A percentile compares a stretch with the other conserved stretches of the same genome.
phyloP scores from a whole-genome alignment of 2,797 vertebrate species.

The Syndactyla subalaris region DNA sequence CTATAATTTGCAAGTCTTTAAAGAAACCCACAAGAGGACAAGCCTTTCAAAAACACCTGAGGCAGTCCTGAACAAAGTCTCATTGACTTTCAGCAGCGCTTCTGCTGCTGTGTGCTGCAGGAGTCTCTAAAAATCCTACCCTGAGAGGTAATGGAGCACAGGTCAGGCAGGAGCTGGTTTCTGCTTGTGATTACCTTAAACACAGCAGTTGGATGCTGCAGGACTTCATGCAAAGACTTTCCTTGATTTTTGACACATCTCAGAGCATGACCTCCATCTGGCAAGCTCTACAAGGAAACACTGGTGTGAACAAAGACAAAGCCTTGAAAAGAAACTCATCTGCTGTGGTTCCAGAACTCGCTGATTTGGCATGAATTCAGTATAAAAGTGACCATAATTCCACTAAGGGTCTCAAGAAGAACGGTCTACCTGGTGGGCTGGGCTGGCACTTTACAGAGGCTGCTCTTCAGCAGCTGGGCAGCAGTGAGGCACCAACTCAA shows the following conservation, averaged over 20 bases:
- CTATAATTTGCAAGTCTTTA: constrained; percentile 35
- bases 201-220: neutral
- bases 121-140: neutral
- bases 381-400: neutral
- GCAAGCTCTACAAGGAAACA: neutral
- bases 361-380: neutral
- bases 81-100: neutral
- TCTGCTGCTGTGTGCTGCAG: neutral
- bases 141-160: fast-evolving
- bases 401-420: neutral
- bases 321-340: neutral
- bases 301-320: neutral
- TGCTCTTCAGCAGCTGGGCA: neutral
- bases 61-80: constrained; percentile 20
- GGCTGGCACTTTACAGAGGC: neutral
- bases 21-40: neutral
- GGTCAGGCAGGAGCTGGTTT: neutral
- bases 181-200: neutral
- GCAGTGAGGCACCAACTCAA: neutral
- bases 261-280: neutral
- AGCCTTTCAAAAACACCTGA: neutral
- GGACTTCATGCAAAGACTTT: neutral
- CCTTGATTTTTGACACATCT: neutral
- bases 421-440: neutral
- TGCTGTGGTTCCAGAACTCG: neutral